phyloP scores from a whole-genome alignment of 2,888 invertebrate genomes.

The Sepioteuthis lessoniana region DNA sequence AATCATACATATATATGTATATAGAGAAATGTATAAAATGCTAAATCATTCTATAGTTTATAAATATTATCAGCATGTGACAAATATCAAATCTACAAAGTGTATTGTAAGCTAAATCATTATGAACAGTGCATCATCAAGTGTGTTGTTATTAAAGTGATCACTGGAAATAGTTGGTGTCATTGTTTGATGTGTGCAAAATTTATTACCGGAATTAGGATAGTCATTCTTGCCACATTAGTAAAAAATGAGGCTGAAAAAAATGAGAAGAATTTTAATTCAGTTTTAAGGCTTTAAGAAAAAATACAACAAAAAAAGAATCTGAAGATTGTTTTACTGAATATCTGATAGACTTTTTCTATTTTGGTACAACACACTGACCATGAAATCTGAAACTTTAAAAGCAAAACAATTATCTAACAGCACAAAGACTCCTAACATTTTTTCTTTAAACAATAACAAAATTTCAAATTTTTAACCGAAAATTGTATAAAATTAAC shows the following conservation, averaged over 20 bases:
- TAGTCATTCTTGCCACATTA: slow-evolving; percentile 8
- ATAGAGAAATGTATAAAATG: too few relatives aligned
- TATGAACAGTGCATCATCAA: not conserved
- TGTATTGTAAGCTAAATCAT: not conserved
- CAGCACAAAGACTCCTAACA: too few relatives aligned
- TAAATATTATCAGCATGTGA: too few relatives aligned
- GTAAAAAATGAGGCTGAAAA: slow-evolving; percentile 77
- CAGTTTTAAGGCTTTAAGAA: not conserved
- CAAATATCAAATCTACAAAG: not conserved
- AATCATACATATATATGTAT: too few relatives aligned
- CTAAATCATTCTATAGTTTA: too few relatives aligned
- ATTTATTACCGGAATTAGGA: not conserved
- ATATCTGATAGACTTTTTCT: too few relatives aligned
- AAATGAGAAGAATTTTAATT: not conserved
- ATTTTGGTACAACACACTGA: too few relatives aligned
- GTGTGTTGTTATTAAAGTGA: not conserved
- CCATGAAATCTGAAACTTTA: too few relatives aligned
- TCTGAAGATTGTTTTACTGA: too few relatives aligned
- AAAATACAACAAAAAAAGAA: not conserved
- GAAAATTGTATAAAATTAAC: too few relatives aligned
- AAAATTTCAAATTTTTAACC: not conserved
- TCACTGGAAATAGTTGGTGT: not conserved
- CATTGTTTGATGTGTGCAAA: not conserved
- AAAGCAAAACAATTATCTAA: too few relatives aligned
- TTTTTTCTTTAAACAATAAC: too few relatives aligned